Conservation (phyloP, 1,140 invertebrate species). For the Platorchestia sp. region DNA sequence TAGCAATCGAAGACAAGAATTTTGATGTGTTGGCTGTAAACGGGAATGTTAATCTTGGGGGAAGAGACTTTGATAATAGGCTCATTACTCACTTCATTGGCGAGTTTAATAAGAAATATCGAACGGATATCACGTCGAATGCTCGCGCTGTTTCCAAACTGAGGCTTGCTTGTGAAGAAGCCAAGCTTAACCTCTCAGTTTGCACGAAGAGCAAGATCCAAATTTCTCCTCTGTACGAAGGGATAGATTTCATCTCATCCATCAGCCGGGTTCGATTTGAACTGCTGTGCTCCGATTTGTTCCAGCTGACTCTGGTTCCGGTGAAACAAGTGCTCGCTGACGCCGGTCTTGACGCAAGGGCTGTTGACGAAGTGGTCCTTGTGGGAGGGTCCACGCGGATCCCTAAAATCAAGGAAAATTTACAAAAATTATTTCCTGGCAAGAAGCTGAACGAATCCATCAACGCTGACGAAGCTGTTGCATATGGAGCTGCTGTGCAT, state of each 20-base stretch:
- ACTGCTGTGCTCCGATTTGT: constrained; percentile 97
- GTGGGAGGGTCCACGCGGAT: constrained; percentile 99
- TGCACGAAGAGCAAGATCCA: background rate
- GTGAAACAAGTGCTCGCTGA: constrained; percentile 97
- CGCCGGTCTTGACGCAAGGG: constrained; percentile 98
- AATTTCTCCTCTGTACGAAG: background rate
- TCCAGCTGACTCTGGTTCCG: constrained; percentile 97
- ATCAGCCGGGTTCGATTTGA: constrained; percentile 32
- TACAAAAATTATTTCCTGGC: constrained; percentile 98
- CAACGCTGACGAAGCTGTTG: constrained; percentile 98
- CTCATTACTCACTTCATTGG: constrained; percentile 99
- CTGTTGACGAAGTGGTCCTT: constrained; percentile 98
- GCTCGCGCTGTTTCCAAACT: background rate
- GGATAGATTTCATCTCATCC: background rate
- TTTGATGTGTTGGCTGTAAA: constrained; percentile 13
- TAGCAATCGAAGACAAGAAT: constrained; percentile 21
- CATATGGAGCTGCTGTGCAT: constrained; percentile 98
- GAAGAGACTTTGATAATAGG: constrained; percentile 98
- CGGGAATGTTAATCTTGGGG: constrained; percentile 75
- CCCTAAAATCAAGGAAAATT: constrained; percentile 97
- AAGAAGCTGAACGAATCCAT: constrained; percentile 98
- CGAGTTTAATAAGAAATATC: constrained; percentile 98
- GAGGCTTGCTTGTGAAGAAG: constrained; percentile 6
- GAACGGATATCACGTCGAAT: background rate
- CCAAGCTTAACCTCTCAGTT: background rate